Evolutionary conservation across 2,113 vertebrate species (phyloP).

Genomic region (Malurus elegans): DNA sequence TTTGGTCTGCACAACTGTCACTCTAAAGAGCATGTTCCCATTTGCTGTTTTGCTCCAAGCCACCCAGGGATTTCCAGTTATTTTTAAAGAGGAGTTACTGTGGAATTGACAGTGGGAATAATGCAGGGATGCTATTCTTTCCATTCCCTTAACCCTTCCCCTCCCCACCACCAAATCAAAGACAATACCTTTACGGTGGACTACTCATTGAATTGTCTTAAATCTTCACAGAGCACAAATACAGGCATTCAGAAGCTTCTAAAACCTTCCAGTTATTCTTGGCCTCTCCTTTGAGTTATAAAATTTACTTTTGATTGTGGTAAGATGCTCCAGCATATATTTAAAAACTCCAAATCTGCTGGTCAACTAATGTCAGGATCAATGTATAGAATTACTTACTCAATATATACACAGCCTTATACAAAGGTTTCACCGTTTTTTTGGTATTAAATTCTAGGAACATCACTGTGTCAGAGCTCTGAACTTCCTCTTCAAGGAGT

Average conservation of each 20-base stretch:
- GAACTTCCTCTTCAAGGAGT: neutral
- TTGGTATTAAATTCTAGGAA: neutral
- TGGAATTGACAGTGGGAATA: conserved; percentile 4
- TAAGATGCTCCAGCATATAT: neutral
- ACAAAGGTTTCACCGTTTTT: neutral
- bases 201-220: neutral
- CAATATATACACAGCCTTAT: neutral
- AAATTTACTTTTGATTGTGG: neutral
- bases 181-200: neutral
- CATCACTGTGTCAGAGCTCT: neutral
- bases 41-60: conserved; percentile 69
- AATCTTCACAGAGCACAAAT: neutral
- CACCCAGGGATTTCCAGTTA: conserved; percentile 74
- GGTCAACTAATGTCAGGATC: neutral
- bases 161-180: neutral
- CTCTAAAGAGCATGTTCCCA: neutral
- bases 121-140: neutral
- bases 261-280: neutral
- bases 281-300: neutral
- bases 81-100: neutral
- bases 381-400: neutral
- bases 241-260: neutral
- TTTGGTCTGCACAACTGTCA: conserved; percentile 42
- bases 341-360: neutral
- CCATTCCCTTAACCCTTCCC: neutral